Base-by-base conservation (phyloP, 1,140 invertebrate genomes). In the Drosophila guanche region DNA sequence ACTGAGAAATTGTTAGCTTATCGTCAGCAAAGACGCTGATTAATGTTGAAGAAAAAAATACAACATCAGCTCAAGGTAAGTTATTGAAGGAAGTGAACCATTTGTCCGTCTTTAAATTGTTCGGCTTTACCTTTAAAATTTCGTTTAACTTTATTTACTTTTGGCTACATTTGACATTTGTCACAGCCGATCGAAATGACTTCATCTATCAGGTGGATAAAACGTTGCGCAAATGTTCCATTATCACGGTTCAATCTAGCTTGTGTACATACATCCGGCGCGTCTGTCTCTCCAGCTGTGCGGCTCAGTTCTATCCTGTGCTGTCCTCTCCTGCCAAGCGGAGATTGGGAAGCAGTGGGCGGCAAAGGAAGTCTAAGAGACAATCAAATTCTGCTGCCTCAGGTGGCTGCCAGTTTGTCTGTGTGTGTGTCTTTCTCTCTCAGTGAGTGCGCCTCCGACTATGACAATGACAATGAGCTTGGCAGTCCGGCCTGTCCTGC, bases 371-470 rank as follows among this genome's bases (percentile, higher is more conserved):
- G 66, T 52, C 43, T 40, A 33, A 42, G 51, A 69, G 73, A 74
- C 74, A 84, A 75, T 63, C 56, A 70, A 78, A 60, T 60, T 65
- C 59, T 67, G 65, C 41, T 47, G 61, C 46, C 60, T 59, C 48
- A 67, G 72, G 67, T 77, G 61, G 25, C 14, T 66, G 48, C 43
- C 47, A 37, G 27, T 16, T 16, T 16, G 57, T 51, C 55, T 27
- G 40, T 22, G 10, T n/a, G 23, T 42, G 27, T 8, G 20, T 50
- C 10, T 46, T 29, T 45, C 20, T 67, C 40, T 43, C 41, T 47
- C 25, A 47, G 40, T 50, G 42, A 29, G 46, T 16, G 33, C 43
- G 41, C 5, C 23, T 37, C 33, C 46, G 6, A 22, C 52, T 41
- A 48, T 46, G 61, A 52, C 70, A 65, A 73, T 50, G 67, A 71